Evolutionary conservation across 2,113 vertebrate genomes (phyloP).

Genomic region (Pleuronectes platessa): DNA sequence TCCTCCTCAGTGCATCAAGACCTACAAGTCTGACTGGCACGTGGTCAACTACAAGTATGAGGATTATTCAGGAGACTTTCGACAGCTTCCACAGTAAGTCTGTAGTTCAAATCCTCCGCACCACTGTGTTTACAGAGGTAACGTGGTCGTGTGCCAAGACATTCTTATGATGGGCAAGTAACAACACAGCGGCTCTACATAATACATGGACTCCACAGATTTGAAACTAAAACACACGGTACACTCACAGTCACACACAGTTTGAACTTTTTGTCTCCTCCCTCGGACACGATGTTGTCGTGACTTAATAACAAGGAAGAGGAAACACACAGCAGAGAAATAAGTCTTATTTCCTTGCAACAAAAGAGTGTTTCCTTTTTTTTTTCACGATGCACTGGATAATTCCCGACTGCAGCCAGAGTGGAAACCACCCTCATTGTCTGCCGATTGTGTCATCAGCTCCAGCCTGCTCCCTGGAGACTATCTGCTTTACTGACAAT

Average conservation of each 20-base stretch:
- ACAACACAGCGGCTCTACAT: conserved; percentile 31
- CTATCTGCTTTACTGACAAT: conserved; percentile 40
- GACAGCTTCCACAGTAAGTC: conserved; percentile 94
- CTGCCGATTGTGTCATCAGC: conserved; percentile 58
- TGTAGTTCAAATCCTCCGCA: neutral
- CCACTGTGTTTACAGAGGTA: neutral
- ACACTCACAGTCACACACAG: neutral
- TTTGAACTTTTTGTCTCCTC: conserved; percentile 19
- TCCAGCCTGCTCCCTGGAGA: conserved; percentile 50
- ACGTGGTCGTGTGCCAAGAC: neutral
- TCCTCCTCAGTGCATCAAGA: conserved; percentile 94
- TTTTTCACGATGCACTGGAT: conserved; percentile 2
- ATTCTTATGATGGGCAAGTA: conserved; percentile 47
- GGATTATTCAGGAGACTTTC: conserved; percentile 97
- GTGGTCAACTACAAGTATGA: conserved; percentile 96
- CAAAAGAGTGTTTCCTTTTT: conserved; percentile 63
- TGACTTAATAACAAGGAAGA: conserved; percentile 55
- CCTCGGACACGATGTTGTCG: conserved; percentile 18
- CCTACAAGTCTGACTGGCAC: conserved; percentile 97
- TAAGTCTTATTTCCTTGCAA: conserved; percentile 40
- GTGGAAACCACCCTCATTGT: conserved; percentile 72
- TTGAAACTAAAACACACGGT: conserved; percentile 7
- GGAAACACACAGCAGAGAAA: conserved; percentile 38
- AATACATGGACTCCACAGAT: conserved; percentile 35
- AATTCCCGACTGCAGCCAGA: conserved; percentile 21